Base-by-base conservation (phyloP, 2,113 vertebrate genomes). In the Edolisoma coerulescens region DNA sequence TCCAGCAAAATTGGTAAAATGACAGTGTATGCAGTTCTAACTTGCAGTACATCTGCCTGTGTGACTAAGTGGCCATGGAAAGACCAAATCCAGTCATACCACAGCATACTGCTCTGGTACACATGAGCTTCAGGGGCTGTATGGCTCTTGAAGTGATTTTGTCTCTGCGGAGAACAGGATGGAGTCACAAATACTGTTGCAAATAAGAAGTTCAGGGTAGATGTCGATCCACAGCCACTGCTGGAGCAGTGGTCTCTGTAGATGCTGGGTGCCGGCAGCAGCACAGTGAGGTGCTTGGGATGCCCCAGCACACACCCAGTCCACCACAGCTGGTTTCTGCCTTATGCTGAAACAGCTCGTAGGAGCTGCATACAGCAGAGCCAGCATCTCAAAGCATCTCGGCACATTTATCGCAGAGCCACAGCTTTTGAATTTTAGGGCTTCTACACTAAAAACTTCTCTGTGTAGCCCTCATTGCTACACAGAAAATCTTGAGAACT, bases 201-300 rank as follows among this genome's bases (percentile, higher is more conserved):
- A 22, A 59, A 27, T 10, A 47, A 35, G 45, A 54, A 70, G 47
- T 17, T 64, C 37, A 41, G 7, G 16, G 44, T 2, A 67, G 60
- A 27, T 1, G 3, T 7, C 0, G 1, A 56, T 50, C 23, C 1
- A 1, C n/a, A 49, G 35, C 9, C 47, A 11, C 41, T 22, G 24
- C 0, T 76, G 71, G 45, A 53, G 27, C 65, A 67, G 30, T 7
- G 12, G 35, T 30, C n/a, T 16, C 35, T 39, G 23, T 1, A n/a
- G 21, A 11, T 13, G 20, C 0, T 42, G 56, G n/a, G 57, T 50
- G 44, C 24, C 76, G 49, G n/a, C 0, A 22, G 57, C 35, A 81
- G 50, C 30, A 27, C 27, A 44, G 21, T 17, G 37, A 85, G 56
- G 42, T 44, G 69, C 24, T 26, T 78, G 77, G 60, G 81, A 54